These are phyloP conservation scores for Corythornis leucogaster DNA, from an alignment of 2,797 vertebrate genomes.

Conservation along the genomic window DNA sequence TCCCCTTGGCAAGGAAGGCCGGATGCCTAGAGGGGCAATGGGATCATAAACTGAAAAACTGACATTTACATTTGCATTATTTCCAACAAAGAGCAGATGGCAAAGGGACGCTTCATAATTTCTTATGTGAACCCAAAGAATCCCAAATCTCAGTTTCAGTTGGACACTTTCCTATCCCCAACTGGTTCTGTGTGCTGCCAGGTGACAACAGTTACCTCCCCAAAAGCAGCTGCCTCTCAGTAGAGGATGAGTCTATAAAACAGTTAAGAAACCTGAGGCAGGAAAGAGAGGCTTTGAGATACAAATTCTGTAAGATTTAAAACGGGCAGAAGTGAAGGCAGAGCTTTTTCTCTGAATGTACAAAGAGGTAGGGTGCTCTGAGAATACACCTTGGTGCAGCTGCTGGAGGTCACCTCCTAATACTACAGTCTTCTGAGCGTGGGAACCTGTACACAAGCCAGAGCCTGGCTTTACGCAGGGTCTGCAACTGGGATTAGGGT, in stretches of 20 bases:
- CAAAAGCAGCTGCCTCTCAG: background rate
- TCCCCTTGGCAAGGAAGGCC: background rate
- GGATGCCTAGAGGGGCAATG: background rate
- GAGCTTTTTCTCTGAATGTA: background rate
- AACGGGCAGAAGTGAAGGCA: background rate
- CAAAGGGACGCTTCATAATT: background rate
- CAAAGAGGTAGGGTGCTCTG: background rate
- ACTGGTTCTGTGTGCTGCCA: background rate
- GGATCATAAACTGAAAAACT: background rate
- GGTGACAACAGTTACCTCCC: background rate
- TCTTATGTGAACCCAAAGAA: slow-evolving; percentile 17
- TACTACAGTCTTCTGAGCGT: background rate
- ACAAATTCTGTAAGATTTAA: background rate
- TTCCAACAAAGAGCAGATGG: slow-evolving; percentile 47
- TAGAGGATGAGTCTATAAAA: background rate
- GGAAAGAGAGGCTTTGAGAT: background rate
- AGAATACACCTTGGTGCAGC: background rate
- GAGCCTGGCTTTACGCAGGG: background rate
- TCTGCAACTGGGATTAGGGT: background rate
- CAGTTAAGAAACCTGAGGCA: background rate
- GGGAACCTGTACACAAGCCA: background rate
- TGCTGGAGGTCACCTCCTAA: background rate
- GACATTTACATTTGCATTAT: slow-evolving; percentile 39
- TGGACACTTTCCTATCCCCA: background rate
- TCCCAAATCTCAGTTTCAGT: background rate